Conservation (phyloP, 2,113 vertebrate genomes). For the Sialia sialis region DNA sequence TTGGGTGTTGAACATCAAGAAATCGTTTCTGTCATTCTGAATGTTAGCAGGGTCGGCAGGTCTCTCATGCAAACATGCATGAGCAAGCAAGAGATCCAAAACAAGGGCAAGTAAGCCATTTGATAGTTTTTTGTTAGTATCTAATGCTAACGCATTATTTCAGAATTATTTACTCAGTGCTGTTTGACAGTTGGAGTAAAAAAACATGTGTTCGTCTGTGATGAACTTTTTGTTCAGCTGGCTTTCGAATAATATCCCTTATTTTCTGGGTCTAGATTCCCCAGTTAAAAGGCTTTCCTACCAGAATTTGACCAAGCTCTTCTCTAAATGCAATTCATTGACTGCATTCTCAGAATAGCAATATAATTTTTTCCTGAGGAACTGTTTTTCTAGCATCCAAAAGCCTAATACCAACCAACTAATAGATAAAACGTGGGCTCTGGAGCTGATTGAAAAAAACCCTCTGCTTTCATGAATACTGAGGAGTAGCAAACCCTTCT, state of each 20-base stretch:
- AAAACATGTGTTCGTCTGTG: not conserved
- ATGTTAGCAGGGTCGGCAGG: not conserved
- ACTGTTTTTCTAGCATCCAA: not conserved
- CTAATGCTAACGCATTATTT: not conserved
- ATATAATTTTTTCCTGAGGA: not conserved
- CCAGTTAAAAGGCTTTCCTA: not conserved
- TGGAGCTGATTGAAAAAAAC: not conserved
- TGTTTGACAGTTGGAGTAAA: not conserved
- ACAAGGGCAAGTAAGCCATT: not conserved
- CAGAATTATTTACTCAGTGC: not conserved
- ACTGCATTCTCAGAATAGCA: not conserved
- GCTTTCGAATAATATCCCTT: not conserved
- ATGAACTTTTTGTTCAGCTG: not conserved
- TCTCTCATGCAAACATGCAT: not conserved
- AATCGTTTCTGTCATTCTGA: not conserved
- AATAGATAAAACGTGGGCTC: not conserved
- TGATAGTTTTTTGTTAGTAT: not conserved
- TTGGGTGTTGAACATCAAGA: not conserved
- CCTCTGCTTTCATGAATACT: not conserved
- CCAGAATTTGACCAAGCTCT: not conserved
- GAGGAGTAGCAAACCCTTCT: not conserved
- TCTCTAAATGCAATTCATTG: not conserved
- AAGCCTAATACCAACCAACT: not conserved
- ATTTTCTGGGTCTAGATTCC: not conserved
- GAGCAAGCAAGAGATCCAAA: not conserved